phyloP scores from a whole-genome alignment of 2,888 invertebrate species.

The Eupsilia transversa region DNA sequence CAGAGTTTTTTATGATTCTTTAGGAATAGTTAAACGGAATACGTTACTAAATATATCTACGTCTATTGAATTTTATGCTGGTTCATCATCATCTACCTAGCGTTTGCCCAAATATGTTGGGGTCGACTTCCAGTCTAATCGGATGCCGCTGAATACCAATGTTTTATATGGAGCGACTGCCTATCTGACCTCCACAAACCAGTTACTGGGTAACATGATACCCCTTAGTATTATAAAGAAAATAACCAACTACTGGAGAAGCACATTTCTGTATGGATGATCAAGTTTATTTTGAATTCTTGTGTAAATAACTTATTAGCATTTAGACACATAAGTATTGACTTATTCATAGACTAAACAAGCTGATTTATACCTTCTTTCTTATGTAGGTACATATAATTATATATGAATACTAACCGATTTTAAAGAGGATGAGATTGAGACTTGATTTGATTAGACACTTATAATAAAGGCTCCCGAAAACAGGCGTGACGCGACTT shows the following conservation, averaged over 20 bases:
- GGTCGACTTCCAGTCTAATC: not conserved
- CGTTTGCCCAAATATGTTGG: not conserved
- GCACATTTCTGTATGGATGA: slow-evolving; percentile 18
- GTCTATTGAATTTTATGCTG: no score
- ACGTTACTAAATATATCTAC: no score
- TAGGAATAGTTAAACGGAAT: no score
- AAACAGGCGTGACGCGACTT: no score
- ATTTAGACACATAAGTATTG: slow-evolving; percentile 21
- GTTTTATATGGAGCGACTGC: no score
- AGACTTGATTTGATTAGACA: not conserved
- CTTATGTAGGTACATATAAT: not conserved
- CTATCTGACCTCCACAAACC: not conserved
- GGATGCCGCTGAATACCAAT: not conserved
- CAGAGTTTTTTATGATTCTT: no score
- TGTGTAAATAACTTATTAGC: slow-evolving; percentile 21
- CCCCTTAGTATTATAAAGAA: no score
- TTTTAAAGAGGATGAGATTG: not conserved
- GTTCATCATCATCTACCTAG: not conserved
- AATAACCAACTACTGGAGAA: not conserved
- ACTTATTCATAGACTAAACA: slow-evolving; percentile 2
- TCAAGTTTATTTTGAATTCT: not conserved
- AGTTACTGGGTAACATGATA: not conserved
- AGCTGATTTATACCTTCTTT: not conserved
- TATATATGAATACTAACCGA: no score
- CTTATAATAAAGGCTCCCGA: no score